Evolutionary conservation across 2,888 invertebrate species (phyloP), one percentile per base, ranked within the genome.

Genomic region (Agrotis exclamationis): DNA sequence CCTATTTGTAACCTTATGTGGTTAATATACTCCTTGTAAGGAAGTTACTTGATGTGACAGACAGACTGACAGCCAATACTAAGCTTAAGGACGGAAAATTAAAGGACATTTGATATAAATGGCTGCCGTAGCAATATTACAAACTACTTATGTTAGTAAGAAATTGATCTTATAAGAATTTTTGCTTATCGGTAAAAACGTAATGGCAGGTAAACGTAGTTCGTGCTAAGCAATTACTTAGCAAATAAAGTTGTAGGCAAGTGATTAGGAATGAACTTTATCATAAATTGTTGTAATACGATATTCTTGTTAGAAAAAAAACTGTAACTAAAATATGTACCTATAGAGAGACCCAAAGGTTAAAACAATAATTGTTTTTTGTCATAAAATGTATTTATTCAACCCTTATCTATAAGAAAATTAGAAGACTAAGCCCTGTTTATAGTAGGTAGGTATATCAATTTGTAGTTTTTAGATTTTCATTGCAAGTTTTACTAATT

Each of bases 1-100:
- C 87, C 88, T 90, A 92, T 93, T 93, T 94, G 91, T 91, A 92
- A 93, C 94, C 92, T 90, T 93, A 94, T 91, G 89, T 87, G 92
- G 92, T 92, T 93, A 93, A 93, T 93, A 91, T 88, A 88, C 75
- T 74, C 93, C 92, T 80, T 93, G 92, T 82, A 95, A 87, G 94
- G 94, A 47, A 65, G 66, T 81, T 72, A 83, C 80, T 83, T 82
- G 86, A 85, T 83, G 88, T 92, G 94, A 93, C 91, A 88, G 93
- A 92, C 93, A 85, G 93, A 91, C 90, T 78, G 93, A 91, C 92
- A 84, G 88, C 77, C 86, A 85, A 83, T 86, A 83, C 70, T 74
- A 85, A 85, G 69, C 78, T 81, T 88, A 90, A 80, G 89, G 89
- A 81, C 79, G 72, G 74, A 81, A 86, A 72, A 72, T 59, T 60